Evolutionary conservation across 2,797 vertebrate genomes (phyloP).

Genomic region (Manis pentadactyla): DNA sequence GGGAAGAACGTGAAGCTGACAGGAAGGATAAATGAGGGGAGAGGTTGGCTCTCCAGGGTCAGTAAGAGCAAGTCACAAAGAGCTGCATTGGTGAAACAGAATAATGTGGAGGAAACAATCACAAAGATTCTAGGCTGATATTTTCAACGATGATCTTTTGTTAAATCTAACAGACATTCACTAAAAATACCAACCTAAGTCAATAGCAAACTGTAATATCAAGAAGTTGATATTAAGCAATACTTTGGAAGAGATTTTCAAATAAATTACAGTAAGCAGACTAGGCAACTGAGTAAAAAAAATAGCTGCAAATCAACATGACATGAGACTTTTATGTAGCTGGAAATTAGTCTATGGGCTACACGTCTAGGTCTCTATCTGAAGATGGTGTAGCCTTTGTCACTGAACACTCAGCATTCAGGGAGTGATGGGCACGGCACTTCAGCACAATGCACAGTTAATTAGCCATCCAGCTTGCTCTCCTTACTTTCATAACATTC

Average conservation of each 20-base stretch:
- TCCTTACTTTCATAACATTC: slow-evolving; percentile 50
- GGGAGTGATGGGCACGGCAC: neutral
- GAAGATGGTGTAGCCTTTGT: slow-evolving; percentile 45
- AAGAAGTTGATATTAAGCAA: slow-evolving; percentile 36
- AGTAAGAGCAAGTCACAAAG: neutral
- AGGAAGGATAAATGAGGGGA: neutral
- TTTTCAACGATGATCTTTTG: neutral
- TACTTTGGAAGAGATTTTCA: neutral
- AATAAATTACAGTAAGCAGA: slow-evolving; percentile 54
- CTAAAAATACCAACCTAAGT: slow-evolving; percentile 53
- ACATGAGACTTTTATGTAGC: slow-evolving; percentile 25
- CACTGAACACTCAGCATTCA: slow-evolving; percentile 48
- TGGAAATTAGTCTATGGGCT: slow-evolving; percentile 42
- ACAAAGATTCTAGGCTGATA: neutral
- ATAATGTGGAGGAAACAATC: slow-evolving; percentile 6
- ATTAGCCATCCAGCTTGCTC: slow-evolving; percentile 5
- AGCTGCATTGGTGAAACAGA: neutral
- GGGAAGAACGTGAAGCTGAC: neutral
- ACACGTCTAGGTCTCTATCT: neutral
- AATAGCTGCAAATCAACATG: slow-evolving; percentile 13
- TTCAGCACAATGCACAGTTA: slow-evolving; percentile 50
- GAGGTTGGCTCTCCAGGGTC: neutral
- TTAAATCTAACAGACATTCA: slow-evolving; percentile 28
- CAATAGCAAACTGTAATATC: neutral
- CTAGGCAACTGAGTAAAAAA: slow-evolving; percentile 63